A percentile compares a stretch with the other conserved stretches of the same genome.
phyloP scores from a whole-genome alignment of 2,113 vertebrate species.

The Chaetorhynchus papuensis region DNA sequence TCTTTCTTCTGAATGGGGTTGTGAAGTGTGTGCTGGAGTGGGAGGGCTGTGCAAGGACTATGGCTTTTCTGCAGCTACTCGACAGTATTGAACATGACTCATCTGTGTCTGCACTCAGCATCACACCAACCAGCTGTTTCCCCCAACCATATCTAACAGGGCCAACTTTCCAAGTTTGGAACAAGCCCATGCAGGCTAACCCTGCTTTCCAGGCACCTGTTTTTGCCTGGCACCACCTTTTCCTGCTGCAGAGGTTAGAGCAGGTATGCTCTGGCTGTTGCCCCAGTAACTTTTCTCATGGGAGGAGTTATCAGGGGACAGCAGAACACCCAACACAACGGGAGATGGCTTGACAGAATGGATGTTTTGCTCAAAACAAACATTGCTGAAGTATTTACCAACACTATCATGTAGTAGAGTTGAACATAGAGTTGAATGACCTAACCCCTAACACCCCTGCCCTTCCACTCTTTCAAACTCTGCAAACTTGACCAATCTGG shows the following conservation, averaged over 20 bases:
- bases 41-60: neutral
- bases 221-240: neutral
- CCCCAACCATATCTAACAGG: neutral
- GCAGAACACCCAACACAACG: neutral
- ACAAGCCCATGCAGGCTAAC: neutral
- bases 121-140: neutral
- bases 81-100: neutral
- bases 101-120: neutral
- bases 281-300: neutral
- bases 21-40: neutral
- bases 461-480: neutral
- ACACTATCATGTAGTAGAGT: rapidly evolving
- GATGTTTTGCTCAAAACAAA: neutral
- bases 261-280: neutral
- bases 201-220: neutral
- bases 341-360: neutral
- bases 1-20: neutral
- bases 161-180: neutral
- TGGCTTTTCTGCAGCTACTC: neutral
- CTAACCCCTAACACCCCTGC: neutral
- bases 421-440: neutral
- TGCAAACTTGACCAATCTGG: neutral
- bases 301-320: neutral
- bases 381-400: neutral
- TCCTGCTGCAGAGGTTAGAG: neutral